These are phyloP conservation scores for Litocranius walleri DNA, from an alignment of 2,113 vertebrate genomes.

Conservation along the genomic window DNA sequence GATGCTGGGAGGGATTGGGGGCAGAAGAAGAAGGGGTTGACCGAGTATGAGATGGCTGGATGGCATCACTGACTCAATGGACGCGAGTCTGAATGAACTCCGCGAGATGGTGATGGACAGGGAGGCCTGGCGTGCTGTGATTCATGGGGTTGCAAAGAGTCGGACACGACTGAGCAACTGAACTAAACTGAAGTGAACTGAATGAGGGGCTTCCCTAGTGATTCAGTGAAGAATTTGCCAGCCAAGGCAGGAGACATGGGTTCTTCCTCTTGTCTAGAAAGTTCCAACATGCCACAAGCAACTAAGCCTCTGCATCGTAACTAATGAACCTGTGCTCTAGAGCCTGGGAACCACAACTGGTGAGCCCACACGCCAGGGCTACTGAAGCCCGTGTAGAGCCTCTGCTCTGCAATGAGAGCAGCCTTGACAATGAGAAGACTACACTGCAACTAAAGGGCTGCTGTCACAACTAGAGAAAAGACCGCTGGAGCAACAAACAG, in stretches of 20 bases:
- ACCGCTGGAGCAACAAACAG: not conserved
- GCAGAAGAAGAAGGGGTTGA: too few relatives aligned
- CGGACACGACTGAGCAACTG: too few relatives aligned
- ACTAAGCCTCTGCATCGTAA: rapidly evolving
- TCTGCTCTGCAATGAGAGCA: not conserved
- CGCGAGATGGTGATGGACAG: too few relatives aligned
- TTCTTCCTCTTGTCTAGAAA: not conserved
- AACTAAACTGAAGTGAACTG: too few relatives aligned
- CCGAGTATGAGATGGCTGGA: too few relatives aligned
- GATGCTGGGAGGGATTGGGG: too few relatives aligned
- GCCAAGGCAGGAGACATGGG: not conserved
- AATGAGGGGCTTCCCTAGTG: not conserved
- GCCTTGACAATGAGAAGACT: not conserved
- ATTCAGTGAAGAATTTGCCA: not conserved
- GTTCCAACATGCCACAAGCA: not conserved
- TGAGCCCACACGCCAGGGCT: not conserved
- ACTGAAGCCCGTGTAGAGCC: not conserved
- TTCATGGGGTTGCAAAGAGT: too few relatives aligned
- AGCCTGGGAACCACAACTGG: not conserved
- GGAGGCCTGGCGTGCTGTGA: too few relatives aligned
- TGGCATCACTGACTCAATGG: too few relatives aligned
- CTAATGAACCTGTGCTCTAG: not conserved
- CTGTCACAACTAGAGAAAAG: not conserved
- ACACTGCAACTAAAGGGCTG: not conserved
- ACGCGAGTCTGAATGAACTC: too few relatives aligned